phyloP scores from a whole-genome alignment of 2,888 invertebrate genomes.

The Lithophane leautieri region DNA sequence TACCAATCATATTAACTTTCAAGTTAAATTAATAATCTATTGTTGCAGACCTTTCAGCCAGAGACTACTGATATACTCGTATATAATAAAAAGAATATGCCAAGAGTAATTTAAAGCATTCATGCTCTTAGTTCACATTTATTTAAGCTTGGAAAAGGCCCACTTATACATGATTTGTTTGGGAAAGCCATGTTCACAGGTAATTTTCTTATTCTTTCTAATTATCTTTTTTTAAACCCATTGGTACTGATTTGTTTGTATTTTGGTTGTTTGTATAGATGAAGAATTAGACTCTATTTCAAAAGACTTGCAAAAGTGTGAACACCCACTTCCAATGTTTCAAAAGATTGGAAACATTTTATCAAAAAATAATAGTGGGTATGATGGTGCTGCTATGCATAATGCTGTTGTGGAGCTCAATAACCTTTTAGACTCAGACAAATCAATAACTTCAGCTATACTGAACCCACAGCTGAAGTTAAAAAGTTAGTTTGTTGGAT shows the following conservation, averaged over 20 bases:
- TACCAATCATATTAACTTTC: neutral
- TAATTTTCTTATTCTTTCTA: constrained; percentile 66
- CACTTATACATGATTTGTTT: constrained; percentile 94
- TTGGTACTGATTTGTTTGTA: constrained; percentile 7
- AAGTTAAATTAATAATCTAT: neutral
- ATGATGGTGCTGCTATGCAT: constrained; percentile 88
- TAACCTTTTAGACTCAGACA: constrained; percentile 90
- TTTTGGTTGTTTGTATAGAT: constrained; percentile 78
- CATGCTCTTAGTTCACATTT: constrained; percentile 93
- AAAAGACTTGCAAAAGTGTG: constrained; percentile 92
- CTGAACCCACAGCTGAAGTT: constrained; percentile 91
- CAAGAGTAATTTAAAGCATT: constrained; percentile 94
- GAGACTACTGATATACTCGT: constrained; percentile 96
- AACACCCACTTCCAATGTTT: constrained; percentile 93
- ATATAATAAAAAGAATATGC: constrained; percentile 95
- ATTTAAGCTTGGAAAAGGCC: constrained; percentile 93
- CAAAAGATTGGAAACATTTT: constrained; percentile 94
- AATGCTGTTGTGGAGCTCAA: constrained; percentile 92
- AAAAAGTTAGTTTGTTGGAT: too few relatives aligned
- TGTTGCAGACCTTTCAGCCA: constrained; percentile 93
- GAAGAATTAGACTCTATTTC: constrained; percentile 93
- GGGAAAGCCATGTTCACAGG: constrained; percentile 94
- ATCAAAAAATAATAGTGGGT: constrained; percentile 89
- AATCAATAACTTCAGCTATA: constrained; percentile 88
- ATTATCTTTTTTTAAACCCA: too few relatives aligned